Conservation (phyloP, 2,888 invertebrate genomes). For the Pyrocoelia pectoralis region DNA sequence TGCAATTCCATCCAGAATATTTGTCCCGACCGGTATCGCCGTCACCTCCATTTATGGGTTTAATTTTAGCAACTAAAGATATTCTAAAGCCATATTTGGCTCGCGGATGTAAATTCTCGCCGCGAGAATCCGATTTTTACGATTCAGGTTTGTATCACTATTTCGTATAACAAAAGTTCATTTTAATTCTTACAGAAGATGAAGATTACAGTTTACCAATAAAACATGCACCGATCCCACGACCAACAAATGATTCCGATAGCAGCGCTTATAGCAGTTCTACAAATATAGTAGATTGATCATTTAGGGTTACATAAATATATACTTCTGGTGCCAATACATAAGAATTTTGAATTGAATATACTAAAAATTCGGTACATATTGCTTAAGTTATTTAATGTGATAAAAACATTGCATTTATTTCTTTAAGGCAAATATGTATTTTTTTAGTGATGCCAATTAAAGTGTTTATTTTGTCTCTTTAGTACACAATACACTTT, state of each 20-base stretch:
- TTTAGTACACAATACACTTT: too few relatives aligned
- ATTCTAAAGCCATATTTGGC: constrained; percentile 78
- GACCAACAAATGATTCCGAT: constrained; percentile 48
- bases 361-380: too few relatives aligned
- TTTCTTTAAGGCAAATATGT: too few relatives aligned
- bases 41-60: constrained; percentile 94
- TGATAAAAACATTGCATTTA: too few relatives aligned
- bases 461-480: too few relatives aligned
- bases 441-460: too few relatives aligned
- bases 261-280: constrained; percentile 55
- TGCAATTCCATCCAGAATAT: constrained; percentile 99
- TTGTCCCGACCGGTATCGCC: constrained; percentile 89
- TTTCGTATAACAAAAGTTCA: neutral
- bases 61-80: constrained; percentile 88
- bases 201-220: constrained; percentile 46
- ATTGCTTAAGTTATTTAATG: too few relatives aligned
- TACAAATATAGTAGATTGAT: constrained; percentile 39
- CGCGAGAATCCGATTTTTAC: constrained; percentile 70
- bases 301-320: neutral
- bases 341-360: too few relatives aligned
- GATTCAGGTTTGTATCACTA: constrained; percentile 30
- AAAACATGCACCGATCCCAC: constrained; percentile 42
- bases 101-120: constrained; percentile 78
- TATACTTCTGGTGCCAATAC: neutral
- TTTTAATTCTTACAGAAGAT: constrained; percentile 44